A percentile compares a stretch with the other conserved stretches of the same genome.
Conservation (phyloP, 2,797 vertebrate species). For the Austrolebias charrua region DNA sequence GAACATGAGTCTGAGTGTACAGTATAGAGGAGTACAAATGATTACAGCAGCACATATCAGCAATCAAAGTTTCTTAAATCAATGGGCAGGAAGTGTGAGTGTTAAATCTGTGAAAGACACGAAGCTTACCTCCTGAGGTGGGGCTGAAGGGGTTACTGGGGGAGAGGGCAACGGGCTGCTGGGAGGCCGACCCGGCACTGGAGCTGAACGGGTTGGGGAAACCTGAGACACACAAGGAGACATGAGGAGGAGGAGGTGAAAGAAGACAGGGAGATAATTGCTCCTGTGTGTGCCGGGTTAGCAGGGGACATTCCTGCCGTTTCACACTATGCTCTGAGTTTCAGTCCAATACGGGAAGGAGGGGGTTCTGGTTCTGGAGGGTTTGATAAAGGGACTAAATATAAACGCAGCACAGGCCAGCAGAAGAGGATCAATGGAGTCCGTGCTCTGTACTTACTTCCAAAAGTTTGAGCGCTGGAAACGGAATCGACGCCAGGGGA, state of each 20-base stretch:
- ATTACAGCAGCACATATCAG: too few relatives aligned
- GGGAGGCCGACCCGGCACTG: conserved; percentile 65
- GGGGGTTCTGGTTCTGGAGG: neutral
- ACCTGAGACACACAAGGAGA: conserved; percentile 66
- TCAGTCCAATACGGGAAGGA: conserved; percentile 30
- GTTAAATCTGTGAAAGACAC: neutral
- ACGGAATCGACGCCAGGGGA: conserved; percentile 75
- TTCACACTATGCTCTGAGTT: conserved; percentile 38
- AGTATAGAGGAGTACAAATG: too few relatives aligned
- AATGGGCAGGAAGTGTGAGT: neutral
- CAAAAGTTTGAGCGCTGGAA: conserved; percentile 75
- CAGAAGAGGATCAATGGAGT: conserved; percentile 1
- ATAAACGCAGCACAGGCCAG: conserved; percentile 24
- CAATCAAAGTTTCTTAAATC: too few relatives aligned
- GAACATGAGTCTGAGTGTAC: too few relatives aligned
- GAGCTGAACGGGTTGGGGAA: conserved; percentile 87
- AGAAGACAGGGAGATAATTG: conserved; percentile 44
- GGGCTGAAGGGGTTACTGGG: conserved; percentile 90
- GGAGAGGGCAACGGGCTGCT: conserved; percentile 78
- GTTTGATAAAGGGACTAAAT: conserved; percentile 16
- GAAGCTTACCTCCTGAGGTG: conserved; percentile 80
- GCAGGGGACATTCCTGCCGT: conserved; percentile 59
- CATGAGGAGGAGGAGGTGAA: neutral
- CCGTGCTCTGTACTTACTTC: conserved; percentile 62
- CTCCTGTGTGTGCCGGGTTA: conserved; percentile 37